These are phyloP conservation scores for Caenorhabditis tropicalis DNA, from an alignment of 1,140 invertebrate species.

Conservation along the genomic window DNA sequence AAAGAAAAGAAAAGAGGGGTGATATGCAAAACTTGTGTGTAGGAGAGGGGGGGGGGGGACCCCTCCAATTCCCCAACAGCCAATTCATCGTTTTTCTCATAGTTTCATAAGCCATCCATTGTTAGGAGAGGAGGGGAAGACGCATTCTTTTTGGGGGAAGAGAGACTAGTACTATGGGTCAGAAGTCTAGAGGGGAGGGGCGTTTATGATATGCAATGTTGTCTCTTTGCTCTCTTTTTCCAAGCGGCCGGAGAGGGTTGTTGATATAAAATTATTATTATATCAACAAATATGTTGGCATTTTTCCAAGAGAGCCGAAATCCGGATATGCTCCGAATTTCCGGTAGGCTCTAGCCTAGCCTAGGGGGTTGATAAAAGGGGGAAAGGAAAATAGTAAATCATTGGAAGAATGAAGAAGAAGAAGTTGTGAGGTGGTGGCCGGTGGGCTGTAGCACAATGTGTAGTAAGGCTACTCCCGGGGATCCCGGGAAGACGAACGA, in stretches of 20 bases:
- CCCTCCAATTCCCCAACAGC: constrained; percentile 22
- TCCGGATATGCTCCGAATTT: not conserved
- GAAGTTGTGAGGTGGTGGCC: not conserved
- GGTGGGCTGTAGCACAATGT: not conserved
- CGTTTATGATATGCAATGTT: not conserved
- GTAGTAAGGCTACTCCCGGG: constrained; percentile 34
- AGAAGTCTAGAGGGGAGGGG: not conserved
- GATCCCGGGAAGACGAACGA: not conserved
- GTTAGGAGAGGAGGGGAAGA: not conserved
- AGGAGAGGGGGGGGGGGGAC: too few relatives aligned
- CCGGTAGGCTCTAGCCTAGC: not conserved
- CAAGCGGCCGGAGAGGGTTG: not conserved
- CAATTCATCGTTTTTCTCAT: constrained; percentile 35
- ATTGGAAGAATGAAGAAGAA: not conserved
- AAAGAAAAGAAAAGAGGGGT: not conserved
- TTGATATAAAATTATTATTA: constrained; percentile 34
- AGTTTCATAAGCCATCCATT: constrained; percentile 40
- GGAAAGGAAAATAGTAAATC: too few relatives aligned
- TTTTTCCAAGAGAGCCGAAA: not conserved
- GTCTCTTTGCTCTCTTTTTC: not conserved
- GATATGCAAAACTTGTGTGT: constrained; percentile 39
- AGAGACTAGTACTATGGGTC: not conserved
- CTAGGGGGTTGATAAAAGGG: not conserved
- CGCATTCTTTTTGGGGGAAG: not conserved
- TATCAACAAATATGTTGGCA: not conserved